Evolutionary conservation across 2,888 invertebrate genomes (phyloP).

Genomic region (Mythimna lalbum): DNA sequence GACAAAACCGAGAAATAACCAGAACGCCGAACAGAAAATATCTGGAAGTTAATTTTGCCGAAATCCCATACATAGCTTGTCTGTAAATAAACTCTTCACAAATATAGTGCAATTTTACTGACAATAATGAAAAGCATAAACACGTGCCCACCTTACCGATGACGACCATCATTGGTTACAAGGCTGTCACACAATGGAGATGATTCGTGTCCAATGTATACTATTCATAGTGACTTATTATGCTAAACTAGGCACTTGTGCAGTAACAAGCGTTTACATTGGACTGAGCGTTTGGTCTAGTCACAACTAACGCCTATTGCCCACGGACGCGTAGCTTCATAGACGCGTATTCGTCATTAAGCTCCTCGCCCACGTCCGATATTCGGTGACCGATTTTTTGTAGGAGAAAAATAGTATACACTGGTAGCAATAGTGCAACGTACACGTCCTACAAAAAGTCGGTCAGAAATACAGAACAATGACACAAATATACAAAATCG

Average conservation of each 20-base stretch:
- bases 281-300: neutral
- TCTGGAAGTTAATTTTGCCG: no score
- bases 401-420: no score
- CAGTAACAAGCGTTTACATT: neutral
- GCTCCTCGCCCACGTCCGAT: no score
- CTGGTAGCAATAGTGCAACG: no score
- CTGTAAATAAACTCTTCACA: slow-evolving; percentile 9
- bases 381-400: no score
- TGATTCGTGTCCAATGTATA: slow-evolving; percentile 25
- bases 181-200: slow-evolving; percentile 38
- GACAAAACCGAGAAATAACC: no score
- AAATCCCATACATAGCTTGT: neutral
- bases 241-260: neutral
- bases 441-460: no score
- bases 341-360: no score
- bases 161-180: slow-evolving; percentile 37
- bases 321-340: no score
- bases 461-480: no score
- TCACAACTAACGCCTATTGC: neutral
- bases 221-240: slow-evolving; percentile 13
- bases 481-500: no score
- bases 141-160: slow-evolving; percentile 18
- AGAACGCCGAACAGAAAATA: no score
- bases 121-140: slow-evolving; percentile 15
- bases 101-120: neutral